A percentile compares a stretch with the other conserved stretches of the same genome.
These are phyloP conservation scores for Melanchra persicariae DNA, from an alignment of 2,888 invertebrate genomes.

Conservation along the genomic window DNA sequence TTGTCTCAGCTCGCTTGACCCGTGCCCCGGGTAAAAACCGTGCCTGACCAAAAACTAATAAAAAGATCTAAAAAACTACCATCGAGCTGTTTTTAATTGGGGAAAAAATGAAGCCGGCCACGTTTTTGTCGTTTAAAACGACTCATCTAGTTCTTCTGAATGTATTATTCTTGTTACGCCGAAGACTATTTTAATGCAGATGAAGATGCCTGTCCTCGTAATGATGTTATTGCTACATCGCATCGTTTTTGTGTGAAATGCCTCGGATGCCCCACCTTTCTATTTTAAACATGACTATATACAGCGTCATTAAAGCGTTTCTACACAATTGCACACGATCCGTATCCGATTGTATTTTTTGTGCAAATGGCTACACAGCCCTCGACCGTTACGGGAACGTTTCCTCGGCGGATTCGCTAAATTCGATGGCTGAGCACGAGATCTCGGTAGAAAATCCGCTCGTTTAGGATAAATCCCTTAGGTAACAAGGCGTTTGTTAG, in stretches of 20 bases:
- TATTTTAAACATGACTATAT: constrained; percentile 57
- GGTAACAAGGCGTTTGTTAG: constrained; percentile 84
- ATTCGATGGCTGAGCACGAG: constrained; percentile 56
- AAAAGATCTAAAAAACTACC: constrained; percentile 82
- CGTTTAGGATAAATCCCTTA: constrained; percentile 78
- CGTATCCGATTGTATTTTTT: constrained; percentile 54
- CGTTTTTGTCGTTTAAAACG: constrained; percentile 77
- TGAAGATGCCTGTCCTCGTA: constrained; percentile 67
- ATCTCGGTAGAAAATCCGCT: constrained; percentile 68
- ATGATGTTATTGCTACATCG: constrained; percentile 61
- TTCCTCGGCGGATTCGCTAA: constrained; percentile 50
- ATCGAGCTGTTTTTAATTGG: constrained; percentile 83
- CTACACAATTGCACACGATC: constrained; percentile 57
- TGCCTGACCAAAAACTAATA: constrained; percentile 71
- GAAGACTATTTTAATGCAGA: constrained; percentile 69
- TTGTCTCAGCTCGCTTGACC: constrained; percentile 89
- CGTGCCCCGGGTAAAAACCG: constrained; percentile 88
- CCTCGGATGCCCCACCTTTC: constrained; percentile 28
- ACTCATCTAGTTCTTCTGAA: constrained; percentile 68
- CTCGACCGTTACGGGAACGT: constrained; percentile 49
- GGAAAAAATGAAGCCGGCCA: constrained; percentile 80
- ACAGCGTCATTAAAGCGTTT: constrained; percentile 51
- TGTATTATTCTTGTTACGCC: constrained; percentile 63
- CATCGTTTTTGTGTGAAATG: constrained; percentile 52
- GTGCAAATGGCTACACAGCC: constrained; percentile 52